Evolutionary conservation across 2,888 invertebrate genomes (phyloP), one percentile per base, ranked within the genome.

Genomic region (Caenorhabditis becei): DNA sequence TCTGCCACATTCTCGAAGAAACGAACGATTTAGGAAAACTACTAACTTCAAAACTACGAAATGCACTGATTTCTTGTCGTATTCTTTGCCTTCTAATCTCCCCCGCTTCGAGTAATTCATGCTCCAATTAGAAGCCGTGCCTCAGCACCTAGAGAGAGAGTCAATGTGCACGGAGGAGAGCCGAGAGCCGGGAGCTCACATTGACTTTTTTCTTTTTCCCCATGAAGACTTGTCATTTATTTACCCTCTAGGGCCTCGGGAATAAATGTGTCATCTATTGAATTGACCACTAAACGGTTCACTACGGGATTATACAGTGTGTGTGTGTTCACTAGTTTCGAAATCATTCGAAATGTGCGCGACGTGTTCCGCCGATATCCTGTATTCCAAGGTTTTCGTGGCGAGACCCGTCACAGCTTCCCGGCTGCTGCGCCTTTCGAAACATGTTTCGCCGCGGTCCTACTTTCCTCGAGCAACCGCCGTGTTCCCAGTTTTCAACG

Each of bases 381-480:
- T 47, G 10, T 49, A 11, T 18, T 23, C 18, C 5, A 5, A 5
- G 7, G 10, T 41, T 35, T 58, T 58, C 58, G 37, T 49, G n/a
- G 47, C 63, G 44, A 44, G 41, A 32, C 61, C 47, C 61, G 44
- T 26, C 1, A 14, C 28, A 28, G 63, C 26, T 63, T 63, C 63
- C 28, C 28, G 49, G 63, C 23, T 44, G 32, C 49, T 47, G 49
- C 63, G 49, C 32, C 32, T 63, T 47, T 54, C 54, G 54, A 28
- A 28, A 54, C 26, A 28, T 26, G 26, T 28, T 28, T 26, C 58
- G 11, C 20, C n/a, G n/a, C n/a, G n/a, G n/a, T n/a, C n/a, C n/a
- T n/a, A n/a, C n/a, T n/a, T n/a, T n/a, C n/a, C n/a, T n/a, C n/a
- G n/a, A n/a, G n/a, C 18, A 4, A 1, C 14, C 14, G 28, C 32